Conservation (phyloP, 2,113 vertebrate genomes). For the Clarias batrachus region DNA sequence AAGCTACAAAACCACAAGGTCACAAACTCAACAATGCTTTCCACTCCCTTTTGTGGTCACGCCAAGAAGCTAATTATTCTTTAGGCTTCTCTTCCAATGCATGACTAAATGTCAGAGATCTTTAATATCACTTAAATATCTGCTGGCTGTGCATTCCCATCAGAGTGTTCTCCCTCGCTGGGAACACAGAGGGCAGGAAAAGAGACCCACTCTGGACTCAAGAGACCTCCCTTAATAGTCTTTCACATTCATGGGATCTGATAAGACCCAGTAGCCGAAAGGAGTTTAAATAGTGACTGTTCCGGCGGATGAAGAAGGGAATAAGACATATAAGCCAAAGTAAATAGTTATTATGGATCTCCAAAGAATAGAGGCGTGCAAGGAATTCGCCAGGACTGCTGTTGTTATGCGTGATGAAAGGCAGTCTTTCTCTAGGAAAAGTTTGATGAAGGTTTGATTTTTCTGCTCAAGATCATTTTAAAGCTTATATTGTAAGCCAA, state of each 20-base stretch:
- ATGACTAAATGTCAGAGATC: constrained; percentile 62
- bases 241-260: constrained; percentile 62
- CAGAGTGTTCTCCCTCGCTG: constrained; percentile 60
- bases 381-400: constrained; percentile 67
- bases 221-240: constrained; percentile 64
- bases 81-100: constrained; percentile 57
- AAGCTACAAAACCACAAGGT: constrained; percentile 65
- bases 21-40: constrained; percentile 51
- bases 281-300: constrained; percentile 65
- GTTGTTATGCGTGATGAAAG: constrained; percentile 20
- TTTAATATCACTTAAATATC: constrained; percentile 58
- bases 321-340: constrained; percentile 70
- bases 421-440: constrained; percentile 7
- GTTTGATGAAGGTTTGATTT: constrained; percentile 9
- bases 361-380: constrained; percentile 65
- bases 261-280: constrained; percentile 60
- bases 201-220: constrained; percentile 52
- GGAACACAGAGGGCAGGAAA: constrained; percentile 58
- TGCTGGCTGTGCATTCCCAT: constrained; percentile 66
- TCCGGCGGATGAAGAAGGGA: constrained; percentile 48
- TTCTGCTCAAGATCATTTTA: constrained; percentile 11
- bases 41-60: constrained; percentile 61
- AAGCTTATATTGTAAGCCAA: neutral
- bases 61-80: constrained; percentile 35
- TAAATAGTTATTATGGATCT: constrained; percentile 74